Conservation (phyloP, 2,888 invertebrate genomes). For the Pardosa pseudoannulata region DNA sequence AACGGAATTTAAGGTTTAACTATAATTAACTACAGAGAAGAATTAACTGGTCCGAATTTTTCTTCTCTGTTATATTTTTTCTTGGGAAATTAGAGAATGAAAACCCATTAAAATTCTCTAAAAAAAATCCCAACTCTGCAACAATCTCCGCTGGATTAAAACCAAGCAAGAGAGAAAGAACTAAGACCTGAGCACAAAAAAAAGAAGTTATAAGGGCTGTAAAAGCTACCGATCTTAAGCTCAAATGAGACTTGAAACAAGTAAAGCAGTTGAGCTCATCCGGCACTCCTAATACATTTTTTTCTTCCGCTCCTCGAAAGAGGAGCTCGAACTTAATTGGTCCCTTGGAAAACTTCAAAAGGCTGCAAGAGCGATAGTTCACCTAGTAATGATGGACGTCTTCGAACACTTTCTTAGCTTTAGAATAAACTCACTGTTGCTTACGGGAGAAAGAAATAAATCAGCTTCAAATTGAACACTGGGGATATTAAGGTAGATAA, state of each 20-base stretch:
- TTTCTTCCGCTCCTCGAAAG: slow-evolving; percentile 20
- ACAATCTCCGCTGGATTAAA: neutral
- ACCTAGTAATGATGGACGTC: slow-evolving; percentile 43
- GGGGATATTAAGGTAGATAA: too few species aligned
- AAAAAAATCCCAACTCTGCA: too few species aligned
- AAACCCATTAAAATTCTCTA: too few species aligned
- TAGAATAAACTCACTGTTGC: neutral
- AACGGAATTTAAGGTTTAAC: too few species aligned
- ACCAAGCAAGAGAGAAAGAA: neutral
- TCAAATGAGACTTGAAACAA: slow-evolving; percentile 64
- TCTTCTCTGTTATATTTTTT: too few species aligned
- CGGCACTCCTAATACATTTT: slow-evolving; percentile 16
- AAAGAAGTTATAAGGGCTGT: neutral
- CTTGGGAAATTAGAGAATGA: too few species aligned
- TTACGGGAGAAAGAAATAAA: slow-evolving; percentile 3
- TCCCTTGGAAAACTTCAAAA: slow-evolving; percentile 46
- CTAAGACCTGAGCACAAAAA: neutral
- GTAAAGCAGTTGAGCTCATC: slow-evolving; percentile 50
- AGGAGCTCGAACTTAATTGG: slow-evolving; percentile 51
- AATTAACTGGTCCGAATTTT: too few species aligned
- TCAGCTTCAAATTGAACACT: too few species aligned
- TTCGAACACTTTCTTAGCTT: slow-evolving; percentile 24
- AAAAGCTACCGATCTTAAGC: slow-evolving; percentile 39
- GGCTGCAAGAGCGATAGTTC: slow-evolving; percentile 35
- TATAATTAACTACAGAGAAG: too few species aligned